Percentiles rank a stretch among this genome's conserved stretches.
These are phyloP conservation scores for Toxotes chatareus DNA, from an alignment of 2,113 vertebrate genomes.

Conservation along the genomic window DNA sequence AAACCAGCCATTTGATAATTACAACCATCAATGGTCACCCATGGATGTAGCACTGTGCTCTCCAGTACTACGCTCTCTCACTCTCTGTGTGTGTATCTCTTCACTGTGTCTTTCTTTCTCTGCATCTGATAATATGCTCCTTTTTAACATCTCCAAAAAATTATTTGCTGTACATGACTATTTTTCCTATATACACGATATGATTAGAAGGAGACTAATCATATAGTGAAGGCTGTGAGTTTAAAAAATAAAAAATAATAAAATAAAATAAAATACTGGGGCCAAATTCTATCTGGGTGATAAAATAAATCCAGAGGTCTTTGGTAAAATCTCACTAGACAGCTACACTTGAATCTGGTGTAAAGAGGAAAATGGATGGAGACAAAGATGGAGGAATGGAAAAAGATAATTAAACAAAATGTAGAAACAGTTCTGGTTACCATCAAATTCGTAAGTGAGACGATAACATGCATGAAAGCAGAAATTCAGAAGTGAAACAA, in stretches of 20 bases:
- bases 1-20: slow-evolving; percentile 83
- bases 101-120: background rate
- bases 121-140: background rate
- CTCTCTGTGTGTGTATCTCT: background rate
- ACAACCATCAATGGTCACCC: slow-evolving; percentile 78
- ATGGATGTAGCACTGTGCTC: slow-evolving; percentile 48
- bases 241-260: background rate
- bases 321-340: background rate
- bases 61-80: background rate
- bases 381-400: background rate
- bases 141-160: background rate
- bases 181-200: background rate
- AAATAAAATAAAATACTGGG: too few relatives aligned
- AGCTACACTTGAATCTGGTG: background rate
- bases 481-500: background rate
- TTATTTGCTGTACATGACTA: background rate
- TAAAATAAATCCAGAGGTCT: background rate
- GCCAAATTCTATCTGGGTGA: background rate
- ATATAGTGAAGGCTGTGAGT: background rate
- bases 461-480: background rate
- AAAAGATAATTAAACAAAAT: background rate
- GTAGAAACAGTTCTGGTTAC: background rate
- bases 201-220: background rate
- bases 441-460: background rate
- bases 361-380: background rate